Evolutionary conservation across 2,113 vertebrate species (phyloP), one percentile per base, ranked within the genome.

Genomic region (Numenius arquata): DNA sequence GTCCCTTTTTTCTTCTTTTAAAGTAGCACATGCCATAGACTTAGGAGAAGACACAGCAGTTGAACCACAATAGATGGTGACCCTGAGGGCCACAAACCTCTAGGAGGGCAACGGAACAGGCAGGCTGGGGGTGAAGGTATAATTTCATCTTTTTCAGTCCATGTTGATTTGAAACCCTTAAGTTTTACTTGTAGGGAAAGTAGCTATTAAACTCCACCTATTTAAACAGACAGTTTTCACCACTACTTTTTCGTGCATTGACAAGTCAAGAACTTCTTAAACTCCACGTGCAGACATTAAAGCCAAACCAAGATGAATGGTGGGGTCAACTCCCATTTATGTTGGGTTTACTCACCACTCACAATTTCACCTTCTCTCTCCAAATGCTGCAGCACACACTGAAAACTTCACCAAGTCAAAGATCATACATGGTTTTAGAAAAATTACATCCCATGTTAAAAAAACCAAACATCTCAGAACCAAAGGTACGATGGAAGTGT

Each of bases 251-350:
- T 5, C 14, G 25, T 55, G 20, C 13, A 17, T 11, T 40, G 20
- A 7, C 4, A 82, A 73, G 12, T 36, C 21, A 78, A 53, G 30
- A 15, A 22, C 11, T 53, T 61, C 26, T 22, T 47, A 62, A 34
- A 14, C 67, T 56, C 79, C 41, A 79, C 62, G 8, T 7, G 15
- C 62, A 58, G 36, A 13, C 21, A 29, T 0, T 0, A 43, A 30
- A 34, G 43, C 34, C 12, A 67, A 80, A 70, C 11, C 43, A 26
- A 38, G 38, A 68, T 8, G 23, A 62, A 0, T 0, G 2, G 16
- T 30, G 29, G 29, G 3, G 2, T 87, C 20, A 70, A 71, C 5
- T 15, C 20, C 4, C 15, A 34, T 0, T 62, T 71, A 12, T 0
- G 0, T 3, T 47, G 29, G 9, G 15, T 81, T 77, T 22, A 62